These are phyloP conservation scores for Leptopterna dolabrata DNA, from an alignment of 2,888 invertebrate species.

Conservation along the genomic window DNA sequence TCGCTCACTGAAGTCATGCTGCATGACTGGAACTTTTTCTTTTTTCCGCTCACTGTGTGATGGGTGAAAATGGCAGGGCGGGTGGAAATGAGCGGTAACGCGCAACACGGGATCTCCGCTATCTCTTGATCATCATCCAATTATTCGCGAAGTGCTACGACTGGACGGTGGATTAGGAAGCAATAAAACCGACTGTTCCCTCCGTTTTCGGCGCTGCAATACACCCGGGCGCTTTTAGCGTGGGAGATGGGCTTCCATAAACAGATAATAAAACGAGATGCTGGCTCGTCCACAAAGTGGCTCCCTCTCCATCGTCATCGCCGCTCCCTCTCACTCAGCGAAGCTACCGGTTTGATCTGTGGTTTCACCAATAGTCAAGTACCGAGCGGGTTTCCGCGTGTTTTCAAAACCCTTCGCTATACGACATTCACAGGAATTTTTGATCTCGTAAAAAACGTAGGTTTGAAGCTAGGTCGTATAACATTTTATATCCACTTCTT, in stretches of 20 bases:
- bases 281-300: not conserved
- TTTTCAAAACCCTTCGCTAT: not conserved
- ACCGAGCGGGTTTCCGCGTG: not conserved
- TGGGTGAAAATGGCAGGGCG: not conserved
- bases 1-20: too few relatives aligned
- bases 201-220: slow-evolving; percentile 3
- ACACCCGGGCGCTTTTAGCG: slow-evolving; percentile 19
- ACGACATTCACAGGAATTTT: not conserved
- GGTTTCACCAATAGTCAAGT: not conserved
- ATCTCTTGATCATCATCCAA: not conserved
- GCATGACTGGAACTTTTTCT: too few relatives aligned
- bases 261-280: slow-evolving; percentile 34
- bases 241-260: not conserved
- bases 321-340: not conserved
- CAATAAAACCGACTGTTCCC: slow-evolving; percentile 34
- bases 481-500: not conserved
- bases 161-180: not conserved
- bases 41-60: too few relatives aligned
- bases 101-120: not conserved
- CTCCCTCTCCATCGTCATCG: not conserved
- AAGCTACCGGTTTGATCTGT: not conserved
- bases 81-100: not conserved
- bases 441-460: not conserved
- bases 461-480: not conserved
- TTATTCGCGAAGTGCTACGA: not conserved